Conservation (phyloP, 2,888 invertebrate genomes). For the Drosophila ustulata region DNA sequence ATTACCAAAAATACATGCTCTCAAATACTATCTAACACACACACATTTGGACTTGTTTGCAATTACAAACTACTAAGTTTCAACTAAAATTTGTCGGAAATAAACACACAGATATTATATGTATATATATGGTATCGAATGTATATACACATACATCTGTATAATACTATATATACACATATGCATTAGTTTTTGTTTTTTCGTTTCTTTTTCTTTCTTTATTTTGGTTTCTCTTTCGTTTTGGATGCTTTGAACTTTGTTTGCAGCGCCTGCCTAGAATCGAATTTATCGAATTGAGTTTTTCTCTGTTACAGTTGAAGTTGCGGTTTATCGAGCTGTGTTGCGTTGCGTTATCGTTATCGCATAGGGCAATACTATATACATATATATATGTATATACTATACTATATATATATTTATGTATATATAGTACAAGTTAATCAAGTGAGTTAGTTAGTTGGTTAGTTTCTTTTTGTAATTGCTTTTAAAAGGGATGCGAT, state of each 20-base stretch:
- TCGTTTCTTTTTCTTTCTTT: not conserved
- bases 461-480: constrained; percentile 25
- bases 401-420: constrained; percentile 4
- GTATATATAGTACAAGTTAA: constrained; percentile 12
- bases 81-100: constrained; percentile 37
- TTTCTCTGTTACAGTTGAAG: constrained; percentile 24
- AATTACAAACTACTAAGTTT: constrained; percentile 47
- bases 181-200: not conserved
- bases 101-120: constrained; percentile 2
- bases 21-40: constrained; percentile 43
- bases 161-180: constrained; percentile 4
- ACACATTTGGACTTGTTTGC: constrained; percentile 56
- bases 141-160: not conserved
- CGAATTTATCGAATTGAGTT: constrained; percentile 37
- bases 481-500: constrained; percentile 57
- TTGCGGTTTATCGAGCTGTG: constrained; percentile 11
- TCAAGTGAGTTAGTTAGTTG: constrained; percentile 26
- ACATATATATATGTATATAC: not conserved
- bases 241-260: constrained; percentile 46
- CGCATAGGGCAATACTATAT: constrained; percentile 22
- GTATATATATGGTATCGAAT: not conserved
- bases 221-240: not conserved
- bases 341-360: constrained; percentile 23
- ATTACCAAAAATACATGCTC: constrained; percentile 58
- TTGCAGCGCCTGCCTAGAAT: constrained; percentile 58